Conservation (phyloP, 2,888 invertebrate species). For the Pachliopta kotzebuea region DNA sequence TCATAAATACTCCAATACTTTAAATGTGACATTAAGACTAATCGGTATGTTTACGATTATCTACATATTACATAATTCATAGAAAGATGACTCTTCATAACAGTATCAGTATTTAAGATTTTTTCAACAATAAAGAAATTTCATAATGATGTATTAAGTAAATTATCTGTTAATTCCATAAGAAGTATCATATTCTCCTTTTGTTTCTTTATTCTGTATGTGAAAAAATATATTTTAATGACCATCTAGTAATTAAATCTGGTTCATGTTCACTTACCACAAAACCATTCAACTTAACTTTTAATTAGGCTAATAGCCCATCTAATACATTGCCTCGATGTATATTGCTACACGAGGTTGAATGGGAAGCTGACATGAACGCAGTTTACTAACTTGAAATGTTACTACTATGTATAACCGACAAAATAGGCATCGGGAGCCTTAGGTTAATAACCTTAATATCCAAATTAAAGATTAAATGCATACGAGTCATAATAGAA, state of each 20-base stretch:
- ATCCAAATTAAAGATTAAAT: too few relatives aligned
- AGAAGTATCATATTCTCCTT: too few relatives aligned
- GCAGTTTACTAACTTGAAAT: background rate
- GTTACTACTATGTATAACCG: background rate
- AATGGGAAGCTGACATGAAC: conserved; percentile 2
- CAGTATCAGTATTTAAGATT: too few relatives aligned
- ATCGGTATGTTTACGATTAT: too few relatives aligned
- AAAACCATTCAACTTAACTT: background rate
- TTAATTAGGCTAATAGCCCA: background rate
- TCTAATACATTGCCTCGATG: background rate
- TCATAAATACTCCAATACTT: background rate
- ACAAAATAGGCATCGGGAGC: background rate
- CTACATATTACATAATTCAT: too few relatives aligned
- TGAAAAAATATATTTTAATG: background rate
- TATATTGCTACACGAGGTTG: conserved; percentile 1
- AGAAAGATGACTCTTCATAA: too few relatives aligned
- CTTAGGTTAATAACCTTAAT: background rate
- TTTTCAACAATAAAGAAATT: too few relatives aligned
- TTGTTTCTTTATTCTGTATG: too few relatives aligned
- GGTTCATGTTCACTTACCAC: background rate
- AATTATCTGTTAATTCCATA: too few relatives aligned
- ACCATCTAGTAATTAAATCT: background rate
- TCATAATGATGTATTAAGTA: too few relatives aligned
- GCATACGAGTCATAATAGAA: too few relatives aligned
- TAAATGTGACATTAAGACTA: too few relatives aligned